Conservation (phyloP, 1,140 invertebrate species). For the Doryteuthis pealeii region DNA sequence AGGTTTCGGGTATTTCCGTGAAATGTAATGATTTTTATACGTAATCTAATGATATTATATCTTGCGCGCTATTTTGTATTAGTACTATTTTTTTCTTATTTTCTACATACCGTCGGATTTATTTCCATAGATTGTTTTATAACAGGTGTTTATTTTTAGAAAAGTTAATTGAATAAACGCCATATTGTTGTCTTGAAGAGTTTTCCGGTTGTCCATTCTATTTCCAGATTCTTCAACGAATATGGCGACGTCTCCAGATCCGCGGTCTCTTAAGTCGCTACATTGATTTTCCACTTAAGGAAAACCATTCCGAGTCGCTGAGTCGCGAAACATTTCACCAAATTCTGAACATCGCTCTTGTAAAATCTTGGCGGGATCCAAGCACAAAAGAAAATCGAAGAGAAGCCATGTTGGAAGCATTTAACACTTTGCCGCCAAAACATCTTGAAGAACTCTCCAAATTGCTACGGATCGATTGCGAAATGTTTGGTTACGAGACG, state of each 20-base stretch:
- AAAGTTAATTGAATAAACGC: too few species aligned
- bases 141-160: too few species aligned
- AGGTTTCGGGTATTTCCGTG: too few species aligned
- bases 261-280: constrained; percentile 18
- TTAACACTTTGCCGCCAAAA: background rate
- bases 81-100: too few species aligned
- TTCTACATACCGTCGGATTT: too few species aligned
- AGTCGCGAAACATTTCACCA: background rate
- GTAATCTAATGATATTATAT: too few species aligned
- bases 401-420: constrained; percentile 13
- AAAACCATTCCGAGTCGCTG: background rate
- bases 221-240: constrained; percentile 20
- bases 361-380: background rate
- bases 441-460: constrained; percentile 18
- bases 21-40: too few species aligned
- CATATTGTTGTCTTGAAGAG: too few species aligned
- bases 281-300: background rate
- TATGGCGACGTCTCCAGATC: constrained; percentile 23
- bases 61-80: too few species aligned
- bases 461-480: constrained; percentile 15
- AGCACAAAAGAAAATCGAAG: background rate
- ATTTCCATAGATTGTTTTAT: too few species aligned
- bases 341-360: background rate
- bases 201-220: too few species aligned
- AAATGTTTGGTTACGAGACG: constrained; percentile 18